Base-by-base conservation (phyloP, 2,888 invertebrate genomes). In the Macrosoma leucophasiata region DNA sequence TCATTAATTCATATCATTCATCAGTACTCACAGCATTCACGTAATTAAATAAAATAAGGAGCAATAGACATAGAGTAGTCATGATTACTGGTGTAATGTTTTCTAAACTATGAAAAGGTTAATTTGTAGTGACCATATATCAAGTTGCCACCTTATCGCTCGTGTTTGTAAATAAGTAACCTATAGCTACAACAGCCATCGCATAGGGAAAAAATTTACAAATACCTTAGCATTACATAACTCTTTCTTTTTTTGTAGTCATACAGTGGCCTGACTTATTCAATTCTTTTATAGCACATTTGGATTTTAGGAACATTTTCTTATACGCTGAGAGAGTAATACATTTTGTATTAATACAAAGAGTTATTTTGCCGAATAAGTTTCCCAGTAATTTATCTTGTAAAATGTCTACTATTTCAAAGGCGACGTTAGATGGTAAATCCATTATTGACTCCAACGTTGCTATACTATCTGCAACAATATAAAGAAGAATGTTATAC, bases 381-480 rank as follows among this genome's bases (percentile, higher is more conserved):
- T 76, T 77, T 4, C 78, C 78, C 27, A 64, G 48, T 69, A 82
- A 63, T 57, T 71, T 76, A 19, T 75, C 67, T 54, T 79, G 65
- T 42, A 82, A 52, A 33, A 77, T 77, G 21, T 81, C 77, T n/a
- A 81, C 73, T 26, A 76, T 63, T 60, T 79, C 74, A 34, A 73
- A 70, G 29, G 63, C 75, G 11, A 78, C 52, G 33, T 75, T 79
- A 19, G 78, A 75, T 4, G 82, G 79, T 39, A 81, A 60, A 57
- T 82, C 76, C 72, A 73, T 72, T 21, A 73, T 67, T 6, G 79
- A 71, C 48, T 76, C 77, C 71, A 78, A 65, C 36, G 71, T 70
- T 18, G 67, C 71, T 39, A 63, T 50, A 41, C 71, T 78, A 43
- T 82, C 82, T 82, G 65, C 24, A 76, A 77, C 32, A 23, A 3